These are phyloP conservation scores for Lasioglossum zephyrum DNA, from an alignment of 2,888 invertebrate species.

Conservation along the genomic window DNA sequence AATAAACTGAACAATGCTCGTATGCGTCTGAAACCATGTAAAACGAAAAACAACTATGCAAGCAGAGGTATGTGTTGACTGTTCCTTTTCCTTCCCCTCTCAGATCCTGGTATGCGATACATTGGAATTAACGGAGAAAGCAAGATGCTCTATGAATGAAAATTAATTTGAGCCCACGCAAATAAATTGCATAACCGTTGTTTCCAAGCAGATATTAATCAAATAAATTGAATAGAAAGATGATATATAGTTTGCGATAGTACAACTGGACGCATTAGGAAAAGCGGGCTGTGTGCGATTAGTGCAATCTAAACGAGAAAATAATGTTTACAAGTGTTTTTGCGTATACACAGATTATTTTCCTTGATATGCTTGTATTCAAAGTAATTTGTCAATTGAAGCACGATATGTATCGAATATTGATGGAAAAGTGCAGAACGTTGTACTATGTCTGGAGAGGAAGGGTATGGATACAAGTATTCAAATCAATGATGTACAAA, in stretches of 20 bases:
- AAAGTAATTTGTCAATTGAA: constrained; percentile 10
- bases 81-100: constrained; percentile 87
- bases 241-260: constrained; percentile 68
- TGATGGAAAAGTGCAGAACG: constrained; percentile 16
- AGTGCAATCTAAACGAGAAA: constrained; percentile 51
- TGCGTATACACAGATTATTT: background rate
- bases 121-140: constrained; percentile 80
- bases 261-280: constrained; percentile 82
- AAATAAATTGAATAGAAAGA: constrained; percentile 59
- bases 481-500: constrained; percentile 67
- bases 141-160: constrained; percentile 65
- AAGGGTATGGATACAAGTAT: constrained; percentile 55
- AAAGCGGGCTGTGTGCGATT: constrained; percentile 71
- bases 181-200: constrained; percentile 28
- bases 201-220: constrained; percentile 26
- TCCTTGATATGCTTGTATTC: background rate
- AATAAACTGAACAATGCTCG: constrained; percentile 27
- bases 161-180: constrained; percentile 36
- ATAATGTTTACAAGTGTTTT: constrained; percentile 29
- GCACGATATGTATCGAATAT: constrained; percentile 26
- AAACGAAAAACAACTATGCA: constrained; percentile 55
- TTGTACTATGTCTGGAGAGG: constrained; percentile 64
- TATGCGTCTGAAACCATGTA: constrained; percentile 25
- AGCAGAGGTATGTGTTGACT: constrained; percentile 72
- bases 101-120: constrained; percentile 87